Conservation (phyloP, 2,888 invertebrate species). For the Epistrophe eligans region DNA sequence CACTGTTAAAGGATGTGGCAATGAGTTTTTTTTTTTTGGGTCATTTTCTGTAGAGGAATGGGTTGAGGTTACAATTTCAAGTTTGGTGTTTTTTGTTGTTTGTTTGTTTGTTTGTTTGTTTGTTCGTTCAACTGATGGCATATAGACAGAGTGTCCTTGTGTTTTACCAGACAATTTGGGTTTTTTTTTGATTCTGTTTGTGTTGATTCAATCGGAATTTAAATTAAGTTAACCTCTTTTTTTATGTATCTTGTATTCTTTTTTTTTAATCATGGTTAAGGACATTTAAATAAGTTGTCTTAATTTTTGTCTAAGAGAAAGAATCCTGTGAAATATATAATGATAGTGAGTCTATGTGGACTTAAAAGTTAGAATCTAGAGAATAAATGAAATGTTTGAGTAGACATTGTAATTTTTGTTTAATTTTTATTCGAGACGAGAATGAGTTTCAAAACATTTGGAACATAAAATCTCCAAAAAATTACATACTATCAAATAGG, state of each 20-base stretch:
- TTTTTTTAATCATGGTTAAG: not conserved
- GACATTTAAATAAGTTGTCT: constrained; percentile 7
- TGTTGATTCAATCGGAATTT: constrained; percentile 13
- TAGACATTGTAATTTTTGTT: too few species aligned
- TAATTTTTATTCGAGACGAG: too few species aligned
- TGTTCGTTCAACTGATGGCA: not conserved
- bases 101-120: not conserved
- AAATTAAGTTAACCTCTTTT: constrained; percentile 20
- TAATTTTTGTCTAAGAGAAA: not conserved
- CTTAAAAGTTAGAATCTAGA: too few species aligned
- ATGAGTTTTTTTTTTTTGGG: constrained; percentile 20
- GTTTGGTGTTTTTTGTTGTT: constrained; percentile 6
- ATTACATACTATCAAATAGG: too few species aligned
- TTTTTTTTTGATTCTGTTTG: not conserved
- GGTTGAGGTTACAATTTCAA: constrained; percentile 32
- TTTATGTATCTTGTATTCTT: not conserved
- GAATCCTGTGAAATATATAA: too few species aligned
- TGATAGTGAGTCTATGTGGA: too few species aligned
- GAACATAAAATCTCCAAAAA: too few species aligned
- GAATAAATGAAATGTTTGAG: too few species aligned
- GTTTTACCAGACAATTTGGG: constrained; percentile 13
- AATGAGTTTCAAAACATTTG: too few species aligned
- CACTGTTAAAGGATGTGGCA: constrained; percentile 34
- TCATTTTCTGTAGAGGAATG: constrained; percentile 22
- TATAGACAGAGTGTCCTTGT: constrained; percentile 9